Percentiles rank a stretch among this genome's conserved stretches.
These are phyloP conservation scores for Ptilodon capucinus DNA, from an alignment of 2,888 invertebrate genomes.

Conservation along the genomic window DNA sequence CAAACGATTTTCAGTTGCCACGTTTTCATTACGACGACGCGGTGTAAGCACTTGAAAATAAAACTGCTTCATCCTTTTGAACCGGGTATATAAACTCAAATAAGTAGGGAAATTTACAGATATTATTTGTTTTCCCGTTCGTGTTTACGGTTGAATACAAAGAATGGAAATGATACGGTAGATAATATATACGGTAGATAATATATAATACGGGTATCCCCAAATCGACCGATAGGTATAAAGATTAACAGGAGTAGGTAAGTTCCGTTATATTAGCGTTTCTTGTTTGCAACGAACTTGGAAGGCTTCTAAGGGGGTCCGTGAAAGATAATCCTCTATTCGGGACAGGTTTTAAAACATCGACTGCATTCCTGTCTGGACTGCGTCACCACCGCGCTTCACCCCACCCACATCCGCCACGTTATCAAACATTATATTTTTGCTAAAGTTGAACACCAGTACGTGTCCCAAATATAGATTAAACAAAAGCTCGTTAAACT, in stretches of 20 bases:
- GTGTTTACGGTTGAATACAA: conserved; percentile 17
- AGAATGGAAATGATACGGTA: conserved; percentile 20
- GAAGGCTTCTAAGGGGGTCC: conserved; percentile 26
- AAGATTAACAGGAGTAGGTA: background rate
- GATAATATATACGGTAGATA: no score
- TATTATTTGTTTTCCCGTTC: conserved; percentile 21
- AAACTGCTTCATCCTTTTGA: conserved; percentile 22
- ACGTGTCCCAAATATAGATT: conserved; percentile 18
- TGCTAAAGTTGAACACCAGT: conserved; percentile 7
- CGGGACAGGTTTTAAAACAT: conserved; percentile 45
- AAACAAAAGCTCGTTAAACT: conserved; percentile 29
- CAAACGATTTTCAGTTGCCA: conserved; percentile 15
- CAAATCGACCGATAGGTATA: conserved; percentile 1
- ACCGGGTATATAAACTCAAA: conserved; percentile 7
- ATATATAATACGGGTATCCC: conserved; percentile 14
- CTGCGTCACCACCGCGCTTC: conserved; percentile 37
- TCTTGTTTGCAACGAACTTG: conserved; percentile 11
- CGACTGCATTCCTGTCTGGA: conserved; percentile 48
- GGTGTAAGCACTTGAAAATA: conserved; percentile 15
- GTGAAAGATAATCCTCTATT: conserved; percentile 37
- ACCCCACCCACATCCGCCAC: conserved; percentile 30
- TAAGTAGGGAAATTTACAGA: background rate
- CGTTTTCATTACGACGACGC: conserved; percentile 16
- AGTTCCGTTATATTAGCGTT: background rate
- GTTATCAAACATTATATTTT: conserved; percentile 8